Evolutionary conservation across 2,797 vertebrate genomes (phyloP), one percentile per base, ranked within the genome.

Genomic region (Allobates femoralis): DNA sequence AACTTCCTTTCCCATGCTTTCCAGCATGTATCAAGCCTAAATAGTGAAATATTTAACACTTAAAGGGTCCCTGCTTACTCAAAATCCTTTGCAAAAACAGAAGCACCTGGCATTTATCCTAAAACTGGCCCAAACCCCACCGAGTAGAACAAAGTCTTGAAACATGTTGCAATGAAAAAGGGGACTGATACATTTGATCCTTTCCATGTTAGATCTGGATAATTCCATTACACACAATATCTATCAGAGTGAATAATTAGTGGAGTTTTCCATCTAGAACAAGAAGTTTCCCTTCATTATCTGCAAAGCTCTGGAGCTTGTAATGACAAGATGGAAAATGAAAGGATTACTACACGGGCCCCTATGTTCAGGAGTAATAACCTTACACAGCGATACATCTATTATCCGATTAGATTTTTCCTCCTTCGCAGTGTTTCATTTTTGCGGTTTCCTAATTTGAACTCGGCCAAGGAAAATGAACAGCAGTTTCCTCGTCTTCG

Each of bases 271-370:
- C 79, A 19, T 83, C 53, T 28, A 41, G 62, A 80, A 69, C 10
- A 58, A 82, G 79, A 81, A 77, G 71, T 16, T 83, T 60, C 62
- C 51, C 74, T 53, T 75, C 64, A 87, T 87, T 87, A 83, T 60
- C 50, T n/a, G 37, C 55, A 18, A 41, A 28, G 56, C 75, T 34
- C 15, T 56, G 77, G 26, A 73, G 76, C 84, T 51, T 66, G 34
- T 62, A 28, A 67, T 41, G 55, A 74, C 55, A 62, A 51, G 69
- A 86, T 23, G 50, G 46, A 55, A 46, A 81, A 66, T 37, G 75
- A 64, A 86, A 21, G 37, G 15, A 18, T 26, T 50, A 77, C 60
- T 77, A 74, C 73, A 74, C 32, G 1, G 14, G 55, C 30, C 41
- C 0, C 41, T n/a, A 41, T 26, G 79, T 66, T 41, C 81, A 60